These are phyloP conservation scores for Trichopoda pennipes DNA, from an alignment of 2,888 invertebrate species.

Conservation along the genomic window DNA sequence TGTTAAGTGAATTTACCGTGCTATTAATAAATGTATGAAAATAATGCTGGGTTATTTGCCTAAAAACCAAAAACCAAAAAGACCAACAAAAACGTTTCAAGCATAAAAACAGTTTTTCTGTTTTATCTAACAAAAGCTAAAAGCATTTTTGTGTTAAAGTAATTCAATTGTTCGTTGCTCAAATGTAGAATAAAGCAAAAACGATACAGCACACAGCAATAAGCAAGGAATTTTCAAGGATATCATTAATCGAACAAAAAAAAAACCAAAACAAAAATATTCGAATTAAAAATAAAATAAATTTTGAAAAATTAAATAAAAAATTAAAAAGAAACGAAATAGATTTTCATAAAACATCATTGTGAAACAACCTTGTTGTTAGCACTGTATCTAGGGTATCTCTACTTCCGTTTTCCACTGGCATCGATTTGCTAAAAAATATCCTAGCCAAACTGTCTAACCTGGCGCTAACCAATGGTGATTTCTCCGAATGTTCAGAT, in stretches of 20 bases:
- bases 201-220: constrained; percentile 28
- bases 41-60: constrained; percentile 38
- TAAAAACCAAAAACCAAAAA: neutral
- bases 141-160: constrained; percentile 42
- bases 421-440: constrained; percentile 85
- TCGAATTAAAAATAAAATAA: constrained; percentile 40
- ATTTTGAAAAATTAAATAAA: constrained; percentile 47
- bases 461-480: constrained; percentile 86
- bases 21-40: neutral
- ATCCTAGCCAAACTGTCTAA: constrained; percentile 89
- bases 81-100: constrained; percentile 59
- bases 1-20: no score
- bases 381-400: constrained; percentile 81
- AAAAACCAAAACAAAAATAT: no score
- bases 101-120: constrained; percentile 29
- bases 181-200: constrained; percentile 21
- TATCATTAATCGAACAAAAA: neutral
- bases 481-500: constrained; percentile 83
- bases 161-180: constrained; percentile 40
- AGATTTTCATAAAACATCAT: constrained; percentile 59
- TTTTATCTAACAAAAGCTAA: constrained; percentile 32
- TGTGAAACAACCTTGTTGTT: constrained; percentile 79
- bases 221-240: constrained; percentile 29
- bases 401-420: constrained; percentile 81
- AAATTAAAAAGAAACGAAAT: constrained; percentile 55